These are phyloP conservation scores for Patella ulyssiponensis DNA, from an alignment of 2,888 invertebrate genomes.

Conservation along the genomic window DNA sequence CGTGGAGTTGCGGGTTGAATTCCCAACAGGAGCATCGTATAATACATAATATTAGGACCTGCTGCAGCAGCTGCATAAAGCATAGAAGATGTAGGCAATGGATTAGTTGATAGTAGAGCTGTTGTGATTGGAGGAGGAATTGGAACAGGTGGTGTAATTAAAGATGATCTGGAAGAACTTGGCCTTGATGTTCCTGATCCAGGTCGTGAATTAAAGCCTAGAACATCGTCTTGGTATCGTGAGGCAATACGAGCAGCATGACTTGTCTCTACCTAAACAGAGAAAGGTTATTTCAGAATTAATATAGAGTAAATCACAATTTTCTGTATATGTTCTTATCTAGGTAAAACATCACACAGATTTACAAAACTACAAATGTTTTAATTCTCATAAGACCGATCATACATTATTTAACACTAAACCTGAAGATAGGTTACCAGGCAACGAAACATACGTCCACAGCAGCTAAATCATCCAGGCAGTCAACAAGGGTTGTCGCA, in stretches of 20 bases:
- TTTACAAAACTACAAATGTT: too few species aligned
- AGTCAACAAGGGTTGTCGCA: too few species aligned
- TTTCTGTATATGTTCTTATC: too few species aligned
- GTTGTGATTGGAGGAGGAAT: slow-evolving; percentile 59
- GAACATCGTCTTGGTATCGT: slow-evolving; percentile 59
- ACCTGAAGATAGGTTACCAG: too few species aligned
- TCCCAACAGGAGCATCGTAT: too few species aligned
- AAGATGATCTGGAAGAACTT: slow-evolving; percentile 44
- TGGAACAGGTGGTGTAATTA: slow-evolving; percentile 48
- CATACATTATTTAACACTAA: too few species aligned
- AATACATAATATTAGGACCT: slow-evolving; percentile 41
- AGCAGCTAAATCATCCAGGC: too few species aligned
- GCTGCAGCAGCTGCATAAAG: slow-evolving; percentile 63
- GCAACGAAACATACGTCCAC: too few species aligned
- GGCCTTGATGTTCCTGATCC: slow-evolving; percentile 53
- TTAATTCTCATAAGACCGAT: too few species aligned
- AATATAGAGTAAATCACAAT: too few species aligned
- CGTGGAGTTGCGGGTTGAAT: too few species aligned
- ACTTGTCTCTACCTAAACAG: slow-evolving; percentile 49
- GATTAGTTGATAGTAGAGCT: slow-evolving; percentile 52
- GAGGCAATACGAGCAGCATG: slow-evolving; percentile 57
- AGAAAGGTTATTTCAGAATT: background rate
- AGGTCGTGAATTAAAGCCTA: slow-evolving; percentile 44
- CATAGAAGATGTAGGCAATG: slow-evolving; percentile 61
- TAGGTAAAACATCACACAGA: too few species aligned